These are phyloP conservation scores for Tribolium castaneum DNA, from an alignment of 1,140 invertebrate species.

Conservation along the genomic window DNA sequence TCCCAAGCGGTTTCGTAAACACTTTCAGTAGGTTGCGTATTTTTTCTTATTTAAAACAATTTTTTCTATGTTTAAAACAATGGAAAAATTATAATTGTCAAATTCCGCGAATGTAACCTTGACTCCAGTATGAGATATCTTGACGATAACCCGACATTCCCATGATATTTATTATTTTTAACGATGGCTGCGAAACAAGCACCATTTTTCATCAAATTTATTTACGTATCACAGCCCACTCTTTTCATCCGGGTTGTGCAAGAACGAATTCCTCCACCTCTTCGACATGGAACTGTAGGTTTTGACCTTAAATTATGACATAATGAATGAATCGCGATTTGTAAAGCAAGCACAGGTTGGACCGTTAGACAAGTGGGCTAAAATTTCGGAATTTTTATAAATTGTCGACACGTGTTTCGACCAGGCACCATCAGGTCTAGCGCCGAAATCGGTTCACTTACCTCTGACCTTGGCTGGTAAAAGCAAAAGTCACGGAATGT, in stretches of 20 bases:
- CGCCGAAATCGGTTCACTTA: conserved; percentile 27
- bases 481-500: conserved; percentile 28
- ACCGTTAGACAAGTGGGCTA: background rate
- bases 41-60: background rate
- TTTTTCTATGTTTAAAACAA: background rate
- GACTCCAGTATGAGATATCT: background rate
- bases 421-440: background rate
- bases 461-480: conserved; percentile 24
- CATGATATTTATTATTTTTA: background rate
- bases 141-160: background rate
- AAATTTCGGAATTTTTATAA: too few relatives aligned
- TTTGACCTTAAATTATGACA: background rate
- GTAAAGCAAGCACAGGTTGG: background rate
- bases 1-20: background rate
- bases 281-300: background rate
- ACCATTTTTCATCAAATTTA: conserved; percentile 1
- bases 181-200: background rate
- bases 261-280: conserved; percentile 21
- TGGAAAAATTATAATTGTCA: background rate
- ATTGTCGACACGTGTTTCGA: too few relatives aligned
- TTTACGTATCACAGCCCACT: background rate
- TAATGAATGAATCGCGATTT: conserved; percentile 16
- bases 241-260: background rate
- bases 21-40: background rate
- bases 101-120: background rate